Conservation (phyloP, 2,888 invertebrate species). For the Sicus ferrugineus region DNA sequence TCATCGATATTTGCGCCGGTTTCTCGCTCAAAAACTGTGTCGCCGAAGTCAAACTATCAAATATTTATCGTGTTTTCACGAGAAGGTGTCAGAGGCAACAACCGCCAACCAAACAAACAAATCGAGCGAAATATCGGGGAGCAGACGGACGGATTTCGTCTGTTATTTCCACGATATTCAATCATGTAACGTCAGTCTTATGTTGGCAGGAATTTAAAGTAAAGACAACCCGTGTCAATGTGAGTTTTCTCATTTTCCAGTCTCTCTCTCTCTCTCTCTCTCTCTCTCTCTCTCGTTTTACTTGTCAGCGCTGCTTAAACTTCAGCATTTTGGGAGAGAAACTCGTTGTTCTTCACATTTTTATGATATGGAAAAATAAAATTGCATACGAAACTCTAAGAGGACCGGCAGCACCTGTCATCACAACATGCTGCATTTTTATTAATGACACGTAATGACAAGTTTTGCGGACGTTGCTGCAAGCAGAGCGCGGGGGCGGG, state of each 20-base stretch:
- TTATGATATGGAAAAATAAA: neutral
- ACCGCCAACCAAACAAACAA: neutral
- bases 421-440: neutral
- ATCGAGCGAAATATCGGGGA: neutral
- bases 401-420: neutral
- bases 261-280: neutral
- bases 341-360: too few relatives aligned
- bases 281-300: neutral
- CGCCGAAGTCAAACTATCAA: neutral
- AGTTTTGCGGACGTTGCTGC: neutral
- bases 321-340: too few relatives aligned
- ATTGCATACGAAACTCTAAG: neutral
- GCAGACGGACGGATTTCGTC: neutral
- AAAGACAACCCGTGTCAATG: neutral
- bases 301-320: neutral
- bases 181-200: neutral
- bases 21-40: slow-evolving; percentile 5
- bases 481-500: neutral
- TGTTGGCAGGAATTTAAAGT: slow-evolving; percentile 3
- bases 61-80: neutral
- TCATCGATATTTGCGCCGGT: neutral
- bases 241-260: too few relatives aligned
- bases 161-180: too few relatives aligned
- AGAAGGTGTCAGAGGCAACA: slow-evolving; percentile 7
- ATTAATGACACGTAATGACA: slow-evolving; percentile 16